Base-by-base conservation (phyloP, 2,113 vertebrate genomes). In the Irena cyanogastra region DNA sequence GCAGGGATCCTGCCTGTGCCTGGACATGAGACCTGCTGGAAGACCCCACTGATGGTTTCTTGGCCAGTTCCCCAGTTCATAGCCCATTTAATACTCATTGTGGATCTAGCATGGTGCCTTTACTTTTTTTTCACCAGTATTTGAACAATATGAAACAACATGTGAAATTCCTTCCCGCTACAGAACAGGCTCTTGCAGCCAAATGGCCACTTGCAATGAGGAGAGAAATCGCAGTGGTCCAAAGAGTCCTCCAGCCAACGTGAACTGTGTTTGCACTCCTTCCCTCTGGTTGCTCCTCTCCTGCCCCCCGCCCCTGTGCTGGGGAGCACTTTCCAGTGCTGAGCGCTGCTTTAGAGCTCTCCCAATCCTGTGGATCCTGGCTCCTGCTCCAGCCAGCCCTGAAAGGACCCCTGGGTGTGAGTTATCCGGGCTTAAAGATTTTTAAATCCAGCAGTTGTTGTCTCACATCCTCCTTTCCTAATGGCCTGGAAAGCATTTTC, bases 391-490 rank as follows among this genome's bases (percentile, higher is more conserved):
- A 82, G 64, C n/a, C 69, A 6, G 56, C 81, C 56, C 77, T 78
- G 47, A 83, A 84, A 81, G 81, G 69, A 91, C 95, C 77, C 74
- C 60, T 86, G 87, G 69, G 81, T 90, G 45, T 86, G 71, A 95
- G 59, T 74, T 95, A 83, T 74, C 71, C 86, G 87, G 64, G 60
- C 87, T 78, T 78, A 82, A 70, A 16, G 47, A 77, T 69, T 81
- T 90, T 79, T 92, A 52, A 89, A 91, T 89, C 60, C 33, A 78
- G 91, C 93, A 94, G 93, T 64, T 96, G 92, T 89, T 96, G 83
- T 89, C 69, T 96, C 72, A 84, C 56, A 84, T 95, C 84, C 72
- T 91, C 69, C 52, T 89, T 77, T 91, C 80, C 64, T 89, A 87
- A 78, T 50, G 87, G 87, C 7, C 92, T 94, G 93, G 90, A 95